Evolutionary conservation across 2,797 vertebrate species (phyloP), one percentile per base, ranked within the genome.

Genomic region (Lepus oiostolus): DNA sequence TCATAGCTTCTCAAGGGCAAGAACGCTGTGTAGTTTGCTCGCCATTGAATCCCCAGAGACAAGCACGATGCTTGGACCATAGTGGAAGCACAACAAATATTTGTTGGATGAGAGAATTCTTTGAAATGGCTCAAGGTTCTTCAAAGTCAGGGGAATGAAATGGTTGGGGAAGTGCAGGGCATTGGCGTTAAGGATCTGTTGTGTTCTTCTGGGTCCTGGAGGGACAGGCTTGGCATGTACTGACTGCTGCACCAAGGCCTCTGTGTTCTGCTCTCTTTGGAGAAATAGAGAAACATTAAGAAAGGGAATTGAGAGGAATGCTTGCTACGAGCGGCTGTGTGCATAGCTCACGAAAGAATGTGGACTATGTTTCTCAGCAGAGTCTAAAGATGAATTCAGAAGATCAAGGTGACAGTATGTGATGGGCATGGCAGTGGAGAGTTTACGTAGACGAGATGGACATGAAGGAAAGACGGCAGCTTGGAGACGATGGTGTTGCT

Each of bases 271-370:
- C 13, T 93, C 16, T 68, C 2, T 86, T 83, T 75, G 75, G 60
- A 92, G 86, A 82, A 83, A 82, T 5, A 63, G 74, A 96, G 84
- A 92, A 58, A 72, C 17, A 65, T 62, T 52, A 81, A 87, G 80
- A 91, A 84, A 84, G 67, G 30, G 30, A 65, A 50, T 32, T 42
- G 16, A 42, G 26, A 35, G 30, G 70, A 28, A 26, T 65, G 28
- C 50, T 82, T 70, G 8, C 60, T 54, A 58, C 13, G 62, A 84
- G 52, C 13, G 52, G 30, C 22, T 58, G 28, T 70, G 63, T 30
- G 19, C n/a, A 4, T 38, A 58, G 35, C 68, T 91, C 58, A 58
- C 17, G 35, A 79, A 52, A 85, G 11, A 50, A 58, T 38, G 17
- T 19, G 21, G 32, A 42, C 82, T 74, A 30, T 22, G 13, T 84